phyloP scores from a whole-genome alignment of 1,140 invertebrate species.

The Stegodyphus dumicola region DNA sequence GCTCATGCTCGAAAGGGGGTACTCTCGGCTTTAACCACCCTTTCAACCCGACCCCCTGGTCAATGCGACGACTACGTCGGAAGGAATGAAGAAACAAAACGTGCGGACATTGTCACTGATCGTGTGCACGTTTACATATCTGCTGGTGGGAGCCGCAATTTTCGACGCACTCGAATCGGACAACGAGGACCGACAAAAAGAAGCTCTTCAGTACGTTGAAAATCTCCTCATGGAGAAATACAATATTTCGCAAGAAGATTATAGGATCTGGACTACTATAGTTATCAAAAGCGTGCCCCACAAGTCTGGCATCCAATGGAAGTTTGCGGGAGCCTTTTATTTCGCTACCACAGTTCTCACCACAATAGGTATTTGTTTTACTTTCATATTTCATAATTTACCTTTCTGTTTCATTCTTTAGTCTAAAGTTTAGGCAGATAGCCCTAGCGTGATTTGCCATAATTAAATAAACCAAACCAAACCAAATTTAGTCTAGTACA shows the following conservation, averaged over 20 bases:
- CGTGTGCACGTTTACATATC: conserved; percentile 98
- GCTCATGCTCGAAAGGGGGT: conserved; percentile 9
- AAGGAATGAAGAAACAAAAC: conserved; percentile 97
- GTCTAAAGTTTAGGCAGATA: no score
- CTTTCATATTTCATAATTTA: no score
- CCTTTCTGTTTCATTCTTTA: no score
- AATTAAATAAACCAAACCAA: no score
- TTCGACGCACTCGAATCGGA: conserved; percentile 98
- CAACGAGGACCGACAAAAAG: conserved; percentile 88
- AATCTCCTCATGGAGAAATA: conserved; percentile 85
- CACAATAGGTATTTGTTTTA: conserved; percentile 83
- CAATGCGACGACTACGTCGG: neutral
- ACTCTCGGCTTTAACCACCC: neutral
- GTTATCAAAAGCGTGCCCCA: conserved; percentile 96
- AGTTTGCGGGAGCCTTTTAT: conserved; percentile 97
- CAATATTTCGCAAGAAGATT: conserved; percentile 94
- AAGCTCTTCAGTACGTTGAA: conserved; percentile 76
- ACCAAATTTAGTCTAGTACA: no score
- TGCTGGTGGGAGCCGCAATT: conserved; percentile 97
- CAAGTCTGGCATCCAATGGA: conserved; percentile 97
- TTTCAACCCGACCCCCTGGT: conserved; percentile 7
- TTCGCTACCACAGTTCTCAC: conserved; percentile 98
- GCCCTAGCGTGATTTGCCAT: no score
- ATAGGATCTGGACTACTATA: conserved; percentile 91
- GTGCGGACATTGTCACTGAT: conserved; percentile 97